These are phyloP conservation scores for Apodemia zela DNA, from an alignment of 2,888 invertebrate species.

Conservation along the genomic window DNA sequence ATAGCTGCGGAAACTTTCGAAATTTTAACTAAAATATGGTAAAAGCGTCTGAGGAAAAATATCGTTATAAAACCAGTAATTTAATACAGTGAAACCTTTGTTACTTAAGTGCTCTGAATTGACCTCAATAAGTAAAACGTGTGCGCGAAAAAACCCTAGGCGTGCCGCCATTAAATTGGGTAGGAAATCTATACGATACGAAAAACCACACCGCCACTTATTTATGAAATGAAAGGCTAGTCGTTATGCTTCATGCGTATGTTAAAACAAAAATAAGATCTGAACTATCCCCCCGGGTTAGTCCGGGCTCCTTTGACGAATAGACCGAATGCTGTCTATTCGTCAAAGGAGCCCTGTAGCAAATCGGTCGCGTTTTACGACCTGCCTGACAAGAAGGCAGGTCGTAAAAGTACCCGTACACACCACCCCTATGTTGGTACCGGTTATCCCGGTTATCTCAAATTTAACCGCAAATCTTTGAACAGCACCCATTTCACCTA, in stretches of 20 bases:
- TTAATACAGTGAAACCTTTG: conserved; percentile 26
- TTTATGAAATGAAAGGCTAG: conserved; percentile 2
- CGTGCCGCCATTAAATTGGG: conserved; percentile 39
- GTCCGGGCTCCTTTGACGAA: no score
- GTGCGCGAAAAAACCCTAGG: conserved; percentile 38
- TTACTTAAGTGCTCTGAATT: conserved; percentile 21
- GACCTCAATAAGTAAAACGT: conserved; percentile 39
- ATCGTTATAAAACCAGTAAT: conserved; percentile 25
- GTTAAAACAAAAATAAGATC: no score
- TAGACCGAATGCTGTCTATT: no score
- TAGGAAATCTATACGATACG: conserved; percentile 35
- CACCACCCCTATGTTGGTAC: no score
- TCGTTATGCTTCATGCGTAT: not conserved
- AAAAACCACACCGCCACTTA: conserved; percentile 28
- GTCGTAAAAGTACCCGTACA: no score
- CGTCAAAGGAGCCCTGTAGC: no score
- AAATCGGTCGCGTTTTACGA: no score
- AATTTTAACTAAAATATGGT: conserved; percentile 2
- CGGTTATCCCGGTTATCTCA: no score
- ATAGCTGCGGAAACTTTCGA: not conserved
- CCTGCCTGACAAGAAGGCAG: no score
- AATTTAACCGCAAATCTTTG: no score
- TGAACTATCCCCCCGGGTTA: no score
- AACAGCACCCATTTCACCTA: no score
- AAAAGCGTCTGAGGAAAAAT: conserved; percentile 7